Conservation (phyloP, 2,797 vertebrate species). For the Bovichtus variegatus region DNA sequence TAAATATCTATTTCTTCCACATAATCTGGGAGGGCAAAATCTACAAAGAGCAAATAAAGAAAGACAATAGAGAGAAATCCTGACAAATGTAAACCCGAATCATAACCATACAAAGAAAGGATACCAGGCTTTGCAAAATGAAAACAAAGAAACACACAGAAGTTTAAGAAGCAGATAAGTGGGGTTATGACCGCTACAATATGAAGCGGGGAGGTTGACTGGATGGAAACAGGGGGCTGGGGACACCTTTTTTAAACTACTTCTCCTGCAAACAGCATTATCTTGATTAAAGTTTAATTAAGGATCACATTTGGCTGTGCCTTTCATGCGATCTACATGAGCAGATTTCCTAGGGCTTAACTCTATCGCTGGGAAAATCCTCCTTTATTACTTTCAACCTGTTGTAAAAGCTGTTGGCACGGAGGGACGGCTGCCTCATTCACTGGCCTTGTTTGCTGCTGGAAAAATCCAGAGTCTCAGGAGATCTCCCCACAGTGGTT, state of each 20-base stretch:
- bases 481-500: conserved; percentile 97
- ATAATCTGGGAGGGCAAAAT: conserved; percentile 41
- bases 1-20: conserved; percentile 1
- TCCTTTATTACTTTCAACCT: conserved; percentile 99
- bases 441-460: conserved; percentile 98
- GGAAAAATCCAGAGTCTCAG: conserved; percentile 98
- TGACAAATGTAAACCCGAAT: conserved; percentile 73
- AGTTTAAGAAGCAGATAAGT: conserved; percentile 78
- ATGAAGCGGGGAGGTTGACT: conserved; percentile 80
- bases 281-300: conserved; percentile 99
- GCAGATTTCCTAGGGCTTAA: conserved; percentile 99
- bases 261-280: conserved; percentile 92
- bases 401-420: conserved; percentile 99
- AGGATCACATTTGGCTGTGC: conserved; percentile 99
- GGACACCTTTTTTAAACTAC: conserved; percentile 86
- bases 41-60: conserved; percentile 45
- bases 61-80: conserved; percentile 62
- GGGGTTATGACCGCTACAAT: conserved; percentile 84
- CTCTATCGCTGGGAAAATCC: conserved; percentile 99
- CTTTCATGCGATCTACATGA: conserved; percentile 99
- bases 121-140: conserved; percentile 63
- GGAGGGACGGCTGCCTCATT: conserved; percentile 94
- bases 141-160: conserved; percentile 73
- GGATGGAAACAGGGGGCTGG: conserved; percentile 76
- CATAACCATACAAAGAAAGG: conserved; percentile 65